These are phyloP conservation scores for Tylochromis polylepis DNA, from an alignment of 2,113 vertebrate species.

Conservation along the genomic window DNA sequence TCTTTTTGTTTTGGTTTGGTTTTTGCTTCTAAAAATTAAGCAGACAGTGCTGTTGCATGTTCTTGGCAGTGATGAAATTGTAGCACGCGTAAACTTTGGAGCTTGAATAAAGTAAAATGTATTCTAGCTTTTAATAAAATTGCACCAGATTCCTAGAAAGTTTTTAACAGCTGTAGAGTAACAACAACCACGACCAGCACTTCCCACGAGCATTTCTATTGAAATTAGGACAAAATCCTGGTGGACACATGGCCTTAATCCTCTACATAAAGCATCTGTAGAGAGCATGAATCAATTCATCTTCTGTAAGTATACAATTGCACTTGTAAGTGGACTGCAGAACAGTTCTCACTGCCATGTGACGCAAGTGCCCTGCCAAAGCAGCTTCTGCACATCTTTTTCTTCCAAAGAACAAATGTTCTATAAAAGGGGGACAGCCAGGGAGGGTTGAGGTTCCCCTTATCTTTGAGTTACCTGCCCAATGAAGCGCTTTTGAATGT, in stretches of 20 bases:
- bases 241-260: slow-evolving; percentile 51
- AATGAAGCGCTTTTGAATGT: slow-evolving; percentile 71
- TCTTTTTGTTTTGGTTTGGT: neutral
- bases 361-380: slow-evolving; percentile 52
- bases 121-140: neutral
- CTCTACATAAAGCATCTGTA: slow-evolving; percentile 27
- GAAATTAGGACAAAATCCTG: slow-evolving; percentile 1
- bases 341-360: slow-evolving; percentile 57
- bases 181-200: neutral
- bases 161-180: neutral
- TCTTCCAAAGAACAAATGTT: slow-evolving; percentile 56
- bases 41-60: slow-evolving; percentile 1
- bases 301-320: slow-evolving; percentile 4
- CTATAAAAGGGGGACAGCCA: slow-evolving; percentile 18
- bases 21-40: neutral
- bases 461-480: slow-evolving; percentile 44
- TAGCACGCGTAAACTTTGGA: neutral
- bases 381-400: slow-evolving; percentile 45
- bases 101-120: neutral
- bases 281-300: slow-evolving; percentile 28
- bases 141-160: neutral
- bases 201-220: neutral
- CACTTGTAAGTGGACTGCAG: slow-evolving; percentile 67
- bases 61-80: neutral
- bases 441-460: slow-evolving; percentile 5